Base-by-base conservation (phyloP, 2,797 vertebrate genomes). In the Chrysolophus pictus region DNA sequence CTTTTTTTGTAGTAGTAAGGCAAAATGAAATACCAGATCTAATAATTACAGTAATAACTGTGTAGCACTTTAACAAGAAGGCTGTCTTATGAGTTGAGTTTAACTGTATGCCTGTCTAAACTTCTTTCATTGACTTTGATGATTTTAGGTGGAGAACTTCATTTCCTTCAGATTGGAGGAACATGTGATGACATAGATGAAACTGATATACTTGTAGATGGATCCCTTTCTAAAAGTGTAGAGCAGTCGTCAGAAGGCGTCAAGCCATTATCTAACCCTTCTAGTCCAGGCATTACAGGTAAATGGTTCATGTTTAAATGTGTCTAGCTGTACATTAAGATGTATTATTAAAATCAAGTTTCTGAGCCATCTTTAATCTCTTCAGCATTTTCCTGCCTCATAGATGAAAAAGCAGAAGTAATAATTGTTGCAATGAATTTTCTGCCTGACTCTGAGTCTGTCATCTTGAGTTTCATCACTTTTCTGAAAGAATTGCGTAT, bases 101-200 rank as follows among this genome's bases (percentile, higher is more conserved):
- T 47, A 81, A 26, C 51, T 60, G 5, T 63, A 10, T 73, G n/a
- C 33, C 10, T 79, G 37, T 81, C 31, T 92, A 46, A 71, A 68
- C n/a, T 49, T 80, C 3, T 95, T 82, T 80, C 90, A 56, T 88
- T 96, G 56, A 93, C 72, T 93, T 23, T 82, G 75, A 6, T 46
- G 59, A 44, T 91, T 90, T 35, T 96, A 99, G 99, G 99, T 97
- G 99, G 99, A 98, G 99, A 99, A 96, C 99, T 99, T 98, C 99
- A 99, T 98, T 99, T 99, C 98, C 99, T 99, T 98, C 99, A 99
- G 98, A 99, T 99, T 98, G 99, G 99, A 99, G 99, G 99, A 88
- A 98, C 99, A 75, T 99, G 98, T 65, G 99, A 99, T 90, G 99
- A 99, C 97, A 98, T 99, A 83, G 99, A 99, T 97, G 99, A 99